phyloP scores from a whole-genome alignment of 2,113 vertebrate genomes.

The Saguinus imperator region DNA sequence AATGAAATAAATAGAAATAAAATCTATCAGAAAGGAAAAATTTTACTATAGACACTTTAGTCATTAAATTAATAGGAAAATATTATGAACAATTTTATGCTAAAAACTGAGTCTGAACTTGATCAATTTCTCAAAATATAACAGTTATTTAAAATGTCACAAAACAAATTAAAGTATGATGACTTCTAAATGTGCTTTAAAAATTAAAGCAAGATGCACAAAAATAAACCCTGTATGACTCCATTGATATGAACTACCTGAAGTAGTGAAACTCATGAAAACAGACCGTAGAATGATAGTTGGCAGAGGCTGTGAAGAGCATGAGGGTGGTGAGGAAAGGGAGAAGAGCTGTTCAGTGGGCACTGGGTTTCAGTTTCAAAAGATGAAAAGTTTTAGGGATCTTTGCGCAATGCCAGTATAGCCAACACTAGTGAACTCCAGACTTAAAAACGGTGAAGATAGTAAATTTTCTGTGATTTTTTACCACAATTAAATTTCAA shows the following conservation, averaged over 20 bases:
- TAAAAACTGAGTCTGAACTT: not conserved
- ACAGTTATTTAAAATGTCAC: not conserved
- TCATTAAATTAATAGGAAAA: not conserved
- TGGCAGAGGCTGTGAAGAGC: not conserved
- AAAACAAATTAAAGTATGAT: not conserved
- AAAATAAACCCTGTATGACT: not conserved
- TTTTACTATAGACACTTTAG: not conserved
- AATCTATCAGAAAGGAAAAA: not conserved
- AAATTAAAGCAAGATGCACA: not conserved
- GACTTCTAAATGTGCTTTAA: not conserved
- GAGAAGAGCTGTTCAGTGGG: not conserved
- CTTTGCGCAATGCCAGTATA: not conserved
- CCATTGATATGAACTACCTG: not conserved
- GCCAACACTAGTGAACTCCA: not conserved
- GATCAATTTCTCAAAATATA: not conserved
- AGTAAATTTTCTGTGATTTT: not conserved
- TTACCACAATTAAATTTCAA: not conserved
- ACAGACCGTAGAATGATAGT: not conserved
- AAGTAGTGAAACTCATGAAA: not conserved
- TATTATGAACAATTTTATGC: not conserved
- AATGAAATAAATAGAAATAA: not conserved
- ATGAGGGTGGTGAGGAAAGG: not conserved
- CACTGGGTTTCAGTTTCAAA: not conserved
- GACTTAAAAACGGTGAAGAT: not conserved
- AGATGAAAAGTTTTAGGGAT: not conserved